phyloP scores from a whole-genome alignment of 1,140 invertebrate genomes.

The Achatina immaculata region DNA sequence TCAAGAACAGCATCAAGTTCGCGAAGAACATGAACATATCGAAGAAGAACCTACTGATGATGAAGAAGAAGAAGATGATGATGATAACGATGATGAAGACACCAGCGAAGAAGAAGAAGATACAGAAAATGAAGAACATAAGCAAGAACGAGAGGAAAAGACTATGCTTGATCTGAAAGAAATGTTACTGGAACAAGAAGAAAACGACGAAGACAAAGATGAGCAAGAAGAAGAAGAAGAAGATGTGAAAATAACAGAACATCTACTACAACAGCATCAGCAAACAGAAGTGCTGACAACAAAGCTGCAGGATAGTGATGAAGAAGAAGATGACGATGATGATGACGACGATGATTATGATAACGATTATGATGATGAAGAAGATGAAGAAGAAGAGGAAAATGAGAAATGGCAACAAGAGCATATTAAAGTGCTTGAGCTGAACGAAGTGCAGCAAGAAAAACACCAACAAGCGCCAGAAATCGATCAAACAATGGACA shows the following conservation, averaged over 20 bases:
- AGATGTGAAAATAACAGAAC: background rate
- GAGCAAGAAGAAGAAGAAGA: background rate
- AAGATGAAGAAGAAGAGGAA: background rate
- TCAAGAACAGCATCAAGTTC: background rate
- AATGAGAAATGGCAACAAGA: background rate
- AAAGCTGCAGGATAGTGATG: background rate
- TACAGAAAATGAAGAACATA: background rate
- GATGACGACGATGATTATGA: no score
- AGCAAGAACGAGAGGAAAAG: background rate
- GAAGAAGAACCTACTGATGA: no score
- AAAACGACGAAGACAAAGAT: background rate
- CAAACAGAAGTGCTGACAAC: background rate
- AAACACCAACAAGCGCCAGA: no score
- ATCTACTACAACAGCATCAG: background rate
- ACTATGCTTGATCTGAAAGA: background rate
- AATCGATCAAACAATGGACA: no score
- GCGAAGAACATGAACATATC: no score
- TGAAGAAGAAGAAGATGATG: no score
- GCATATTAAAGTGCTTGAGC: no score
- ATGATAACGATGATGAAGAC: conserved; percentile 8
- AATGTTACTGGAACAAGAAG: background rate
- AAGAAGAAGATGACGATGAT: background rate
- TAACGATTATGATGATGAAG: background rate
- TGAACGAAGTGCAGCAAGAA: no score
- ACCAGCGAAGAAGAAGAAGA: background rate